Conservation (phyloP, 2,888 invertebrate genomes). For the Lochmaea capreae region DNA sequence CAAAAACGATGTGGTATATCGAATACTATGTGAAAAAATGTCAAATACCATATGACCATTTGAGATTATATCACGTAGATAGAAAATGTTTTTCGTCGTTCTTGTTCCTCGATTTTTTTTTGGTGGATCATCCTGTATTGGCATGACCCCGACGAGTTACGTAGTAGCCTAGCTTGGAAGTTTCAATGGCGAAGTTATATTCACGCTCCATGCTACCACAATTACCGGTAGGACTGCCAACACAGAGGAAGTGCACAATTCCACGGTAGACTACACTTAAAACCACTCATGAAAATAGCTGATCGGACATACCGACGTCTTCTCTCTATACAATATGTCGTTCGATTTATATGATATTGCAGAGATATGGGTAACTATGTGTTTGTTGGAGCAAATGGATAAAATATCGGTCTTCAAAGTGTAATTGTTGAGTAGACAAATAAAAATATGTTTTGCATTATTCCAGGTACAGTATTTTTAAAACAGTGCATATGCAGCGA, state of each 20-base stretch:
- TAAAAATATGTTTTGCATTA: not conserved
- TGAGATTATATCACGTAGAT: too few relatives aligned
- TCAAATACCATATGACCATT: too few relatives aligned
- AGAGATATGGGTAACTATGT: conserved; percentile 24
- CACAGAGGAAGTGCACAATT: conserved; percentile 48
- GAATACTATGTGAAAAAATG: too few relatives aligned
- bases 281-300: conserved; percentile 40
- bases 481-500: too few relatives aligned
- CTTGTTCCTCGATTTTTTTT: not conserved
- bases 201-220: conserved; percentile 42
- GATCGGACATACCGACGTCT: conserved; percentile 29
- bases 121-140: not conserved
- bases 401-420: not conserved
- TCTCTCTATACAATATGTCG: conserved; percentile 29
- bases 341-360: conserved; percentile 22
- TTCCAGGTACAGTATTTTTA: too few relatives aligned
- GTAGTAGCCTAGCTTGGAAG: conserved; percentile 10
- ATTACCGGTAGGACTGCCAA: conserved; percentile 41
- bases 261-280: conserved; percentile 43
- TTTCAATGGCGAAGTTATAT: conserved; percentile 35
- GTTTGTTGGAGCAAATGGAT: conserved; percentile 19
- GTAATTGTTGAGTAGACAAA: not conserved
- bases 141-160: conserved; percentile 11
- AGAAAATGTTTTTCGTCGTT: too few relatives aligned
- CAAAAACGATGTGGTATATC: too few relatives aligned